Evolutionary conservation across 2,888 invertebrate genomes (phyloP).

Genomic region (Timema cristinae): DNA sequence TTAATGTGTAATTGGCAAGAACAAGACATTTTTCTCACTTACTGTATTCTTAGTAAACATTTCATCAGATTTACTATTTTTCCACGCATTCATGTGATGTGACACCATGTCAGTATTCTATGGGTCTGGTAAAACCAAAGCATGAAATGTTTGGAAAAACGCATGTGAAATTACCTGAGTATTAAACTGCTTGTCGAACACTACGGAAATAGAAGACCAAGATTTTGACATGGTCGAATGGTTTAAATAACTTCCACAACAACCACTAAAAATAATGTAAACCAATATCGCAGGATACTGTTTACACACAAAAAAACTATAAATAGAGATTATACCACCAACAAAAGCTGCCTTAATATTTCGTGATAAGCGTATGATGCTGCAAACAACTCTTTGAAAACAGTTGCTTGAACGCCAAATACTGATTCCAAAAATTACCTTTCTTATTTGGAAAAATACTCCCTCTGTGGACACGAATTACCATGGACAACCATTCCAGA

Average conservation of each 20-base stretch:
- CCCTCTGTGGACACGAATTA: slow-evolving; percentile 2
- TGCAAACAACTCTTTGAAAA: no score
- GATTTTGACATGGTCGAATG: slow-evolving; percentile 3
- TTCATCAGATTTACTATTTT: slow-evolving; percentile 6
- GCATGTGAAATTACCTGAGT: slow-evolving; percentile 4
- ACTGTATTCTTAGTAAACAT: background rate
- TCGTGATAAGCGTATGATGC: no score
- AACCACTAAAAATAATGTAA: background rate
- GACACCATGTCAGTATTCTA: slow-evolving; percentile 1
- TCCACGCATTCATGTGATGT: background rate
- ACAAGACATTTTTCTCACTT: background rate
- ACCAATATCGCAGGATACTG: no score
- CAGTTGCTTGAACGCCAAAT: slow-evolving; percentile 5
- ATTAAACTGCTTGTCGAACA: background rate
- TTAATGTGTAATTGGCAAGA: background rate
- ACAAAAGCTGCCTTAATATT: no score
- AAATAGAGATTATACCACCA: no score
- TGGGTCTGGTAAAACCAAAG: slow-evolving; percentile 7
- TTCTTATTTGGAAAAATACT: background rate
- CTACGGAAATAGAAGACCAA: background rate
- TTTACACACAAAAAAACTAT: no score
- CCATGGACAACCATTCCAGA: background rate
- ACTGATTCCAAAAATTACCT: background rate
- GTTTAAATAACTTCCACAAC: background rate
- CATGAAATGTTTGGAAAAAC: slow-evolving; percentile 1